Evolutionary conservation across 2,113 vertebrate genomes (phyloP).

Genomic region (Anoplopoma fimbria): DNA sequence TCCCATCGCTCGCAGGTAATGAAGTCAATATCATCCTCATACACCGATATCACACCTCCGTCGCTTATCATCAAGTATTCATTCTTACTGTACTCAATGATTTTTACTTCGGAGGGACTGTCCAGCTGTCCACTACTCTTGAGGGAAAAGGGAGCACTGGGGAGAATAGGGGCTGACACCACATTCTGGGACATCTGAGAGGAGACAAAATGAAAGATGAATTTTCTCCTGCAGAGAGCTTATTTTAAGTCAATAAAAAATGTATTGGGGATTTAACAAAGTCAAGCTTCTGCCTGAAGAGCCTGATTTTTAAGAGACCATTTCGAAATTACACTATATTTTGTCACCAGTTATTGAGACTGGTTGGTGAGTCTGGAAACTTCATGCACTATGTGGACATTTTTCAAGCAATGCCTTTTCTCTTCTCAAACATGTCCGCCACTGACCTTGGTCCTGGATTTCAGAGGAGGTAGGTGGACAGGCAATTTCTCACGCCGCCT

Average conservation of each 20-base stretch:
- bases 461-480: constrained; percentile 51
- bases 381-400: not conserved
- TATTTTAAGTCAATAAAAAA: not conserved
- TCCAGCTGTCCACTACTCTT: constrained; percentile 29
- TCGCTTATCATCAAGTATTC: constrained; percentile 85
- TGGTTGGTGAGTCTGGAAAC: not conserved
- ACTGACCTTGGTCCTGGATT: constrained; percentile 30
- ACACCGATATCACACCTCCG: constrained; percentile 76
- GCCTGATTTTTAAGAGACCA: not conserved
- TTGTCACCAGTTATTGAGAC: not conserved
- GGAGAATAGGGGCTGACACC: constrained; percentile 51
- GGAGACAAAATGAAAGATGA: not conserved
- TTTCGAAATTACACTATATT: not conserved
- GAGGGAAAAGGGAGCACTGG: constrained; percentile 62
- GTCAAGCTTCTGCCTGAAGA: not conserved
- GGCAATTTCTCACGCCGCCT: not conserved
- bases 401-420: not conserved
- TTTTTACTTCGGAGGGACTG: constrained; percentile 53
- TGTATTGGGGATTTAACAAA: not conserved
- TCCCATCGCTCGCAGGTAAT: constrained; percentile 82
- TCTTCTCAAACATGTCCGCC: not conserved
- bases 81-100: constrained; percentile 80
- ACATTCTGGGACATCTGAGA: constrained; percentile 31
- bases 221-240: not conserved
- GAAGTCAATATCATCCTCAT: constrained; percentile 72